Evolutionary conservation across 2,113 vertebrate genomes (phyloP).

Genomic region (Percopsis transmontana): DNA sequence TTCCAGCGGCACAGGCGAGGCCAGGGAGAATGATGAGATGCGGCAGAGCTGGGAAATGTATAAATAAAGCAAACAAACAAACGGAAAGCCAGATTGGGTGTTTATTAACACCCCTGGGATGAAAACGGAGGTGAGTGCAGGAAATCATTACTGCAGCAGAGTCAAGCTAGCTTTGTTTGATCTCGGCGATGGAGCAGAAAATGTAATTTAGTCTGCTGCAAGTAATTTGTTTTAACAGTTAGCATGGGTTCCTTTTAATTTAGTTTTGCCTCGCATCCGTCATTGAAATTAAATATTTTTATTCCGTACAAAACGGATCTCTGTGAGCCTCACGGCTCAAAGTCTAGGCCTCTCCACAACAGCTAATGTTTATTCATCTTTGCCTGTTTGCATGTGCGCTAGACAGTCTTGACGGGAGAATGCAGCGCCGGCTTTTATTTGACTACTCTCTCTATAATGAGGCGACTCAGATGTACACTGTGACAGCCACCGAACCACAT

Average conservation of each 20-base stretch:
- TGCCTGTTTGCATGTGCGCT: constrained; percentile 71
- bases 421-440: constrained; percentile 65
- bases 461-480: constrained; percentile 64
- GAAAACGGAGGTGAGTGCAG: constrained; percentile 76
- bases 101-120: constrained; percentile 80
- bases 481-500: constrained; percentile 70
- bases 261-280: constrained; percentile 75
- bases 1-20: constrained; percentile 51
- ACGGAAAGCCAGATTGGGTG: constrained; percentile 69
- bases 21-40: constrained; percentile 43
- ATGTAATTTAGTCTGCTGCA: constrained; percentile 76
- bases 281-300: constrained; percentile 80
- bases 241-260: constrained; percentile 80
- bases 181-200: constrained; percentile 79
- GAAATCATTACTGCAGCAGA: constrained; percentile 80
- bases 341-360: constrained; percentile 65
- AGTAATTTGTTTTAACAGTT: constrained; percentile 82
- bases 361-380: constrained; percentile 76
- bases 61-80: constrained; percentile 74
- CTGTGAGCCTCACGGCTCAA: constrained; percentile 64
- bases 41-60: constrained; percentile 59
- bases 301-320: constrained; percentile 76
- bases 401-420: constrained; percentile 70
- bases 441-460: constrained; percentile 73
- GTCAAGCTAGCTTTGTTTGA: constrained; percentile 76